phyloP scores from a whole-genome alignment of 2,797 vertebrate species.

The Crax fasciolata region DNA sequence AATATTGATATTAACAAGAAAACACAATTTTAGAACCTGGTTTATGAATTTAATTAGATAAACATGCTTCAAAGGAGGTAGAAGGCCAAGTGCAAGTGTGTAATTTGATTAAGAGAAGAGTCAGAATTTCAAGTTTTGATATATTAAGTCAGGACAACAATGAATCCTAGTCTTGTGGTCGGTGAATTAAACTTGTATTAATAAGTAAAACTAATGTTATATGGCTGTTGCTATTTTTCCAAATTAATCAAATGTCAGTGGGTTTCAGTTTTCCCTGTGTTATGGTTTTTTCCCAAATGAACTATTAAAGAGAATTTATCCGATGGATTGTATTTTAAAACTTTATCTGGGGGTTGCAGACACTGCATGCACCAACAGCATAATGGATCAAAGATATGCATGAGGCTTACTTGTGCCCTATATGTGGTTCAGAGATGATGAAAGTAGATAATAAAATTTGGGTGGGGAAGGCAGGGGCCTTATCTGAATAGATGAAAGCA shows the following conservation, averaged over 20 bases:
- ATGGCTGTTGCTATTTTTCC: background rate
- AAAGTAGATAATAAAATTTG: background rate
- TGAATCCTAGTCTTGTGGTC: background rate
- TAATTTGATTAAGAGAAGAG: background rate
- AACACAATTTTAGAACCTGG: background rate
- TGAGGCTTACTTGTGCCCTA: background rate
- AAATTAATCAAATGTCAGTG: background rate
- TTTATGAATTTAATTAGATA: background rate
- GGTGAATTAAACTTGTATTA: background rate
- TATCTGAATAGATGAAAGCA: background rate
- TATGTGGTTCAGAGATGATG: background rate
- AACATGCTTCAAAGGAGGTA: background rate
- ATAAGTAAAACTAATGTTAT: background rate
- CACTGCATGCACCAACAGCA: background rate
- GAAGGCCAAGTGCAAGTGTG: background rate
- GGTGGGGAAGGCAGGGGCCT: background rate
- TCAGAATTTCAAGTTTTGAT: background rate
- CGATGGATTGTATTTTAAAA: background rate
- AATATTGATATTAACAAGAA: background rate
- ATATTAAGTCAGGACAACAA: background rate
- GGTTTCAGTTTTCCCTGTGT: background rate
- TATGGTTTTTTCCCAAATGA: background rate
- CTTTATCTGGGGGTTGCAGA: background rate
- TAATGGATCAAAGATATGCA: background rate
- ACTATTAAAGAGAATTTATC: background rate